Percentiles rank a stretch among this genome's conserved stretches.
Evolutionary conservation across 2,888 invertebrate species (phyloP).

Genomic region (Tenthredo mesomela): DNA sequence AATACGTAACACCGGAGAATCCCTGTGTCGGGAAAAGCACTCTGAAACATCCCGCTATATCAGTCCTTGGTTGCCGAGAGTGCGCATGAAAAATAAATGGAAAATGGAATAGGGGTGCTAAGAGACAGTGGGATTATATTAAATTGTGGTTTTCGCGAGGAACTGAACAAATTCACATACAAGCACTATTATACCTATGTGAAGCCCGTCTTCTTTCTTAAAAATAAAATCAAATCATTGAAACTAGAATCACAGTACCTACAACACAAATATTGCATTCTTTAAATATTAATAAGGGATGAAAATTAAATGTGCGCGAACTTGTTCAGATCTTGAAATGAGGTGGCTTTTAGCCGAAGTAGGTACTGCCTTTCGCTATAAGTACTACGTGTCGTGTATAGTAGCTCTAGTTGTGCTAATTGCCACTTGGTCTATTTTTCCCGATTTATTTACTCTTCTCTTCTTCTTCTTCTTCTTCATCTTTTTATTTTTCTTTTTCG

Average conservation of each 20-base stretch:
- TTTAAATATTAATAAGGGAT: background rate
- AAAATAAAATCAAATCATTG: too few species aligned
- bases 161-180: background rate
- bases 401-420: conserved; percentile 5
- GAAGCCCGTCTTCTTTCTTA: too few species aligned
- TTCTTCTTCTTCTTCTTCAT: background rate
- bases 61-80: background rate
- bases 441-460: conserved; percentile 5
- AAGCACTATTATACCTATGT: too few species aligned
- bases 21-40: background rate
- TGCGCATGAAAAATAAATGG: background rate
- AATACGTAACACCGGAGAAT: background rate
- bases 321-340: background rate
- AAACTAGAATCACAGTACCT: too few species aligned
- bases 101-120: background rate
- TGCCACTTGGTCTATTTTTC: conserved; percentile 47
- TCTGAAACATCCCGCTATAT: background rate
- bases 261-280: too few species aligned
- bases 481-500: background rate
- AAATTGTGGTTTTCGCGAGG: background rate
- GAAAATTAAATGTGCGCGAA: background rate
- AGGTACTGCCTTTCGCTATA: too few species aligned
- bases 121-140: background rate
- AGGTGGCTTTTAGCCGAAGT: conserved; percentile 3
- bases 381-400: background rate